Evolutionary conservation across 2,797 vertebrate genomes (phyloP), one percentile per base, ranked within the genome.

Genomic region (Myotis findleyi): DNA sequence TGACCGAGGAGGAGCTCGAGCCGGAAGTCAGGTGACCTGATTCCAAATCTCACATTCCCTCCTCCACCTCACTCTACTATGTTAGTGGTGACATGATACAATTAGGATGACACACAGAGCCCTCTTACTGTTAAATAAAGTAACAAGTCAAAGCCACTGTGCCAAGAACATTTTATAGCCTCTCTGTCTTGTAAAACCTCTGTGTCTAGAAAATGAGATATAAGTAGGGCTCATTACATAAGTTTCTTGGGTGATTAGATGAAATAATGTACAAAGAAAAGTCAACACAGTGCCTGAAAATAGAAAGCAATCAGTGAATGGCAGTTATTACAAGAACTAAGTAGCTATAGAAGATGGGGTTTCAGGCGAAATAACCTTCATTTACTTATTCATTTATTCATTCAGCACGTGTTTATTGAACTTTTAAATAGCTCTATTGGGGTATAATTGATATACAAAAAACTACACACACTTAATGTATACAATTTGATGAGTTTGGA

Each of bases 61-160:
- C 7, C 1, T 3, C 0, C 6, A 16, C 25, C 25, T 92, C 89
- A 93, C 84, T 68, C 69, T 96, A 51, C 49, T 91, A 30, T 0
- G 7, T 94, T 96, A 95, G 95, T 79, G 77, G 93, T 0, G 0
- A 38, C 51, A n/a, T 66, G 55, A 84, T 92, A 25, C 51, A 83
- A 96, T 80, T 90, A 96, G 94, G 53, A 80, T 4, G 11, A 4
- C 57, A 72, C 33, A 66, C n/a, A 81, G 59, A 75, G 27, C n/a
- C 64, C 27, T 64, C 17, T 27, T 21, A 41, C 21, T 27, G 33
- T 33, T 89, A 57, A 55, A 86, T 21, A 44, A 71, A 81, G 7
- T 13, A 92, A 57, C 41, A 75, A 9, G 51, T 33, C 55, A 76
- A 77, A 92, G 7, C 21, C 36, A 66, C 14, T n/a, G 8, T n/a